These are phyloP conservation scores for Chromobotia macracanthus DNA, from an alignment of 2,797 vertebrate species.

Conservation along the genomic window DNA sequence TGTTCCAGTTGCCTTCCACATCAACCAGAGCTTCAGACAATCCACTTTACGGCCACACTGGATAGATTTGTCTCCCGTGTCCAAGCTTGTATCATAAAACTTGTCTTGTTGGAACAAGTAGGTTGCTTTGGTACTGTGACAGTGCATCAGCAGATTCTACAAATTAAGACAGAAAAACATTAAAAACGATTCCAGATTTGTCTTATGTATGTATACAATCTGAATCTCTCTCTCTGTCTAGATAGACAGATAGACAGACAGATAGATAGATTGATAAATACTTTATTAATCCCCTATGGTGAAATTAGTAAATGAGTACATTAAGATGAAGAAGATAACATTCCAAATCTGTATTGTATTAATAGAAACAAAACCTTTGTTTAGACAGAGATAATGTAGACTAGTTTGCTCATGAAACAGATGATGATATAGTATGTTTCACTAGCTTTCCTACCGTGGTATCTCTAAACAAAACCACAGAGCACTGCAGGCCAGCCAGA, in stretches of 20 bases:
- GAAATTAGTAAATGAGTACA: too few species aligned
- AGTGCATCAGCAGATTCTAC: constrained; percentile 83
- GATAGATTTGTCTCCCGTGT: constrained; percentile 86
- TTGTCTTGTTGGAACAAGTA: constrained; percentile 93
- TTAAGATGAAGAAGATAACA: neutral
- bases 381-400: neutral
- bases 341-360: too few species aligned
- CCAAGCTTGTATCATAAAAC: constrained; percentile 83
- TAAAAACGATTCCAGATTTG: too few species aligned
- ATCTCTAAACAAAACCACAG: constrained; percentile 84
- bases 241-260: too few species aligned
- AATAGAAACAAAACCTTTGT: neutral
- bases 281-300: too few species aligned
- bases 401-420: neutral
- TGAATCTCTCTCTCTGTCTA: too few species aligned
- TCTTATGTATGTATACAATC: too few species aligned
- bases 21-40: constrained; percentile 90
- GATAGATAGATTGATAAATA: too few species aligned
- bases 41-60: constrained; percentile 91
- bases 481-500: constrained; percentile 86
- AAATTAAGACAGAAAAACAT: too few species aligned
- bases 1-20: constrained; percentile 90
- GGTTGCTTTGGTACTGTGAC: constrained; percentile 81
- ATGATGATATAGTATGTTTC: neutral
- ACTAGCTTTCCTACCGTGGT: constrained; percentile 72